Evolutionary conservation across 2,113 vertebrate species (phyloP), one percentile per base, ranked within the genome.

Genomic region (Gobiocypris rarus): DNA sequence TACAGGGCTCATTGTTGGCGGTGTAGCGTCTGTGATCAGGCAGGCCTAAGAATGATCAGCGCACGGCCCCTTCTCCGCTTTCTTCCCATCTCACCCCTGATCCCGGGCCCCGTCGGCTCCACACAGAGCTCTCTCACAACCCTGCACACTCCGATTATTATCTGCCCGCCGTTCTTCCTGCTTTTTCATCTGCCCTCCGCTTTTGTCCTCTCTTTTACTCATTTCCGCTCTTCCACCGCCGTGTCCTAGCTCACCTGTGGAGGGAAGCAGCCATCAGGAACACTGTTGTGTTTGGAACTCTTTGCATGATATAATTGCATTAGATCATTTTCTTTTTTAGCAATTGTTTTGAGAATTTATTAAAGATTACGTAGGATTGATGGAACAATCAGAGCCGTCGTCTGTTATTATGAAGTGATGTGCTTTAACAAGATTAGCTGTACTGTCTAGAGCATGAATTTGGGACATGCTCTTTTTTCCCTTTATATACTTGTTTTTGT

Each of bases 11-110:
- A 85, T 88, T 88, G 87, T 88, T 81, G 50, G 80, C 61, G 83
- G 75, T 83, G 80, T 65, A 79, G 45, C 50, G 75, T 76, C 85
- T 89, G 85, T 89, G 86, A 90, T 90, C 85, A 84, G 81, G 83
- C 84, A 83, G 85, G 81, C 85, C 63, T 48, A 77, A 77, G 82
- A 78, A 75, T 78, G 84, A 88, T 65, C 79, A 81, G 43, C 81
- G 81, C 54, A 75, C 67, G 52, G 52, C 74, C 87, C 85, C 85
- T 86, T 87, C 86, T 89, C 83, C 61, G 38, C 84, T 85, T 83
- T 85, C 84, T 83, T 90, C 87, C 86, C 85, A 86, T 84, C 81
- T 88, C 50, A 71, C 86, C 75, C 79, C 85, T 73, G 75, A 63
- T 85, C 83, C 83, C 65, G 22, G 43, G 38, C 71, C 84, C 83